phyloP scores from a whole-genome alignment of 1,140 invertebrate genomes.

The Phymorhynchus buccinoides region DNA sequence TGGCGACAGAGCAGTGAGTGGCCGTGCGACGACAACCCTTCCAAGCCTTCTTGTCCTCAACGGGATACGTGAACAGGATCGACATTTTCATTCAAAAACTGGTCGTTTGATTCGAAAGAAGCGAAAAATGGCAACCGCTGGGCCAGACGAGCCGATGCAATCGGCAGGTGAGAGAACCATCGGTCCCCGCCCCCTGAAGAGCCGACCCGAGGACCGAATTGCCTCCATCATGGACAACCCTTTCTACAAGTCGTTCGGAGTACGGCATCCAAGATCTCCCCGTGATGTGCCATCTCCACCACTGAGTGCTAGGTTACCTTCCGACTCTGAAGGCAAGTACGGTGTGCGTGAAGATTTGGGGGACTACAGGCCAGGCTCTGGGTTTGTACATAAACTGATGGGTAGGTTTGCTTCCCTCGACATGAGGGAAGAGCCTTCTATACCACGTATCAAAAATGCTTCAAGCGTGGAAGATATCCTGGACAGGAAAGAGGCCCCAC shows the following conservation, averaged over 20 bases:
- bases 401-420: constrained; percentile 63
- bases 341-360: constrained; percentile 52
- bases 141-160: constrained; percentile 38
- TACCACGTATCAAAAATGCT: constrained; percentile 52
- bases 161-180: constrained; percentile 35
- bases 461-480: constrained; percentile 67
- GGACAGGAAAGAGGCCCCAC: constrained; percentile 17
- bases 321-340: background rate
- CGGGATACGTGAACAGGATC: constrained; percentile 13
- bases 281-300: background rate
- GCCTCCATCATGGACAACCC: constrained; percentile 50
- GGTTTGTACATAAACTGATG: constrained; percentile 69
- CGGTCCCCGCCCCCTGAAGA: constrained; percentile 36
- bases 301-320: background rate
- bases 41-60: constrained; percentile 23
- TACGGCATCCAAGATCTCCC: constrained; percentile 17
- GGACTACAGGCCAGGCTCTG: constrained; percentile 67
- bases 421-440: constrained; percentile 47
- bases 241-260: constrained; percentile 50
- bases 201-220: constrained; percentile 47
- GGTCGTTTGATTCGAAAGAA: background rate
- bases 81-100: background rate
- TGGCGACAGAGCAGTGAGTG: constrained; percentile 20
- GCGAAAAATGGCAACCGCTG: constrained; percentile 1
- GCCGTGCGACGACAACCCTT: constrained; percentile 15